A percentile compares a stretch with the other conserved stretches of the same genome.
phyloP scores from a whole-genome alignment of 2,797 vertebrate species.

The Sibirionetta formosa region DNA sequence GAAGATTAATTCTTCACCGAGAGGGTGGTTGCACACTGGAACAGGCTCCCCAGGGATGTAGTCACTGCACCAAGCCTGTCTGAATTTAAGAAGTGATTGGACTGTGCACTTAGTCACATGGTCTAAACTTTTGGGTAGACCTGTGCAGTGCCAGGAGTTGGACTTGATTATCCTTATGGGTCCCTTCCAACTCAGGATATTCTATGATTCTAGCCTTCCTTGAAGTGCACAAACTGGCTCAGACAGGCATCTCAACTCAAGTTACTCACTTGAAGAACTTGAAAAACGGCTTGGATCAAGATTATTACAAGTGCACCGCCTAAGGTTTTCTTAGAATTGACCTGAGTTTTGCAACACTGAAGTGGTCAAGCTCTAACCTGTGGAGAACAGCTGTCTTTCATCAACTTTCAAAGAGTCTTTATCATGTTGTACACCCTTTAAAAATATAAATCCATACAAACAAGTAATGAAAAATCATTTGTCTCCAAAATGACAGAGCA shows the following conservation, averaged over 20 bases:
- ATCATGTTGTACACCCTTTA: rapidly evolving
- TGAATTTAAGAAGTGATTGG: too few species aligned
- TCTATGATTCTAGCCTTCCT: neutral
- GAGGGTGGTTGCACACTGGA: too few species aligned
- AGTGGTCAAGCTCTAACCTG: neutral
- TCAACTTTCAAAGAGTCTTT: neutral
- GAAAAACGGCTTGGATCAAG: neutral
- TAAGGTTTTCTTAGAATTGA: neutral
- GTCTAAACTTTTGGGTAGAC: too few species aligned
- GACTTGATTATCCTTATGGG: too few species aligned
- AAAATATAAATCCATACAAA: neutral
- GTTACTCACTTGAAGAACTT: neutral
- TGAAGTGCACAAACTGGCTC: neutral
- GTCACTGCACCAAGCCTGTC: too few species aligned
- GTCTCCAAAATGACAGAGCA: neutral
- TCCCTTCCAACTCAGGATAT: too few species aligned
- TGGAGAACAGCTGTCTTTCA: neutral
- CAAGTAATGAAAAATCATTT: neutral
- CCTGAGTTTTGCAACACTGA: neutral
- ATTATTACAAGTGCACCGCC: neutral
- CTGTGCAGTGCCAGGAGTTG: too few species aligned
- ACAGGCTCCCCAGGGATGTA: too few species aligned
- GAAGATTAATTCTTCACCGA: too few species aligned
- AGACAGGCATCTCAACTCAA: neutral
- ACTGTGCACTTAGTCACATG: too few species aligned